Percentiles rank a stretch among this genome's conserved stretches.
Evolutionary conservation across 2,113 vertebrate genomes (phyloP).

Genomic region (Mastomys coucha): DNA sequence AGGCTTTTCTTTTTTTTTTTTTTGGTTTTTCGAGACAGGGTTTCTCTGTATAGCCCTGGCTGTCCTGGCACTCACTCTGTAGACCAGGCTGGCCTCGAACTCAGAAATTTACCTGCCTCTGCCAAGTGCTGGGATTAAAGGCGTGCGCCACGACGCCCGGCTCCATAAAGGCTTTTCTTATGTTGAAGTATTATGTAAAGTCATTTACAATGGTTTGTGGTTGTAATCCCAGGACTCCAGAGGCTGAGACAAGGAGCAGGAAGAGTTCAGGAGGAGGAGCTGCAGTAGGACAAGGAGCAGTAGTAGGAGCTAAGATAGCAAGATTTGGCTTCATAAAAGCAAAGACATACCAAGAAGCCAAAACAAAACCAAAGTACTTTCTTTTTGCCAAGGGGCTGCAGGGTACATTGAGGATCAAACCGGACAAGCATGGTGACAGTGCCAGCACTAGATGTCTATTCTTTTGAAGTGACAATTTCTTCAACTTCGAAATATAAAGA

Average conservation of each 20-base stretch:
- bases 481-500: constrained; percentile 37
- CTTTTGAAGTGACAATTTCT: constrained; percentile 1
- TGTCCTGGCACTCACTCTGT: no score
- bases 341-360: neutral
- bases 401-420: neutral
- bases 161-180: neutral
- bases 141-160: no score
- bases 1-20: neutral
- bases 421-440: neutral
- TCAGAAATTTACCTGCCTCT: no score
- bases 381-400: neutral
- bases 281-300: no score
- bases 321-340: no score
- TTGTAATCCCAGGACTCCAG: neutral
- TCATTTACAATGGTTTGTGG: neutral
- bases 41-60: no score
- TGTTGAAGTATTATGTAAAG: neutral
- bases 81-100: no score
- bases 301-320: neutral
- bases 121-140: no score
- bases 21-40: no score
- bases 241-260: neutral
- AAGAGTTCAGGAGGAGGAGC: no score
- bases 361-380: neutral
- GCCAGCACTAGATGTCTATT: neutral